Base-by-base conservation (phyloP, 2,888 invertebrate species). In the Terebella lapidaria region DNA sequence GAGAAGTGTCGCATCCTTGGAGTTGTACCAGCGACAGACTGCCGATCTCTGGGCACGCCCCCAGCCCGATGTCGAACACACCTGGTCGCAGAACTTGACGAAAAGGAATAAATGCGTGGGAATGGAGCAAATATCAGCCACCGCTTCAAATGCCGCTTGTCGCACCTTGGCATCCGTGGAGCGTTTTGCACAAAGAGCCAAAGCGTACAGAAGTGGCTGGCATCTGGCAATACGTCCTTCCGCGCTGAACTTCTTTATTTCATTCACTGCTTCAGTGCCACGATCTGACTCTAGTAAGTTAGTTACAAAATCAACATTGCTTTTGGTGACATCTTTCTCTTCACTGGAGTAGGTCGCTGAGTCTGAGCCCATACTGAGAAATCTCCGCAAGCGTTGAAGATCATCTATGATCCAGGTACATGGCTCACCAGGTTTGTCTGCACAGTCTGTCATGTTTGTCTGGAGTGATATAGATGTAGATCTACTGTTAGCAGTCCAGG, bases 31-130 rank as follows among this genome's bases (percentile, higher is more conserved):
- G 5, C 83, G 81, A 57, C 80, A 80, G 24, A 90, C 82, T 57
- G 85, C 83, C 65, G 83, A 86, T 67, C 87, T 84, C 82, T 88
- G 86, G 1, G 87, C 86, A 66, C 85, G 82, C 47, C 88, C 88
- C 82, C 84, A 85, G n/a, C 85, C 86, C 10, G 66, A 62, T 24
- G 54, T 49, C 24, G 10, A 26, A 18, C 73, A 77, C 69, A 87
- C 72, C 58, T 81, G 70, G 70, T 85, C 83, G 53, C 84, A 83
- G 70, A 83, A 86, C 71, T 85, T 85, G 57, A 85, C 82, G 67
- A 88, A 88, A 25, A 85, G 79, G 80, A 88, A 84, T 72, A 88
- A 81, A 67, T 87, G 83, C 66, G 87, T 85, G 5, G 88, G 85
- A 54, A 84, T 84, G 63, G 83, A 83, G 71, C 86, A 87, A 35